Evolutionary conservation across 1,140 invertebrate genomes (phyloP), one percentile per base, ranked within the genome.

Genomic region (Hermetia illucens): DNA sequence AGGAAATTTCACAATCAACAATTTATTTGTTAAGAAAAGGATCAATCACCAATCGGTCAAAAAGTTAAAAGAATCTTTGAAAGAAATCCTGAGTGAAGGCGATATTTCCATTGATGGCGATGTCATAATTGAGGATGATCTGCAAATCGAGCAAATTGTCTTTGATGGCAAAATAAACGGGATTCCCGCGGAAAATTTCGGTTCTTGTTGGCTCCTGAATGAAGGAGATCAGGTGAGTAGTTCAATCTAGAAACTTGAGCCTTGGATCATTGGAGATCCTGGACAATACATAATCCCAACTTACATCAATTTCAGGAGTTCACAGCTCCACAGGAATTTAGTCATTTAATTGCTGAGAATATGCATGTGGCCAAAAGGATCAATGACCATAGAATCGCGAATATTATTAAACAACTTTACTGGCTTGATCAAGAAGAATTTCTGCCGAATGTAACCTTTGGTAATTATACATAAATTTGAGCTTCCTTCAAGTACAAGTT

Each of bases 381-480:
- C 6, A 67, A 64, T 44, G 46, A 57, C 21, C 43, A 54, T 16
- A 46, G 53, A 15, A 33, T 68, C 15, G 43, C 49, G 0, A 44
- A 59, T 29, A 40, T 66, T 5, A 34, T 53, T 17, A 41, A 42
- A 9, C 50, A 55, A 2, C 60, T 56, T 33, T 61, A 66, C 18
- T 59, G 61, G 43, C 43, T 54, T 2, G 59, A 66, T 46, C 51
- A 52, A 34, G 42, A 49, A 25, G 50, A 55, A 37, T 37, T 46
- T 21, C 50, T 67, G 41, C 37, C 51, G 36, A 21, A 40, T 6
- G 55, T 52, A 10, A 46, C 42, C 36, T 65, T 67, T 51, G 52
- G 62, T 66, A 55, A 8, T 8, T 12, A 12, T 4, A 20, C 22
- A 5, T 13, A 9, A 2, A 20, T 29, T 20, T 15, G 25, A 2